phyloP scores from a whole-genome alignment of 2,888 invertebrate species.

The Athrips mouffetella region DNA sequence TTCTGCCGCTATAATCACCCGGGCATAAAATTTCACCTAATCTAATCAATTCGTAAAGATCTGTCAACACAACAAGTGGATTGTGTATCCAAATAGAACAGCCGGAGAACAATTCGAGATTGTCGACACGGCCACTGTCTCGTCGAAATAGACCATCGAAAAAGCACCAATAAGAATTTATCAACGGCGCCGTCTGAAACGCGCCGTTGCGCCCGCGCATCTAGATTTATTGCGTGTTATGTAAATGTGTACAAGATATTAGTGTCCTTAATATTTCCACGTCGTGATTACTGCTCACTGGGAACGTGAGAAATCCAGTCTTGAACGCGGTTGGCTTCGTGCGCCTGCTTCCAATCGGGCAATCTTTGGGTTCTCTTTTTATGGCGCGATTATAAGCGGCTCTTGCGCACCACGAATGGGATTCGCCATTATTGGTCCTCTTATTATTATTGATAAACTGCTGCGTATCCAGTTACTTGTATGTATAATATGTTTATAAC shows the following conservation, averaged over 20 bases:
- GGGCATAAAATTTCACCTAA: not conserved
- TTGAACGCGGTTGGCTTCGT: constrained; percentile 37
- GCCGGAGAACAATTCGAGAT: constrained; percentile 25
- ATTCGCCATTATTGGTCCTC: constrained; percentile 20
- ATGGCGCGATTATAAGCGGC: constrained; percentile 40
- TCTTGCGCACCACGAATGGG: constrained; percentile 30
- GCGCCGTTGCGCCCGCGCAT: constrained; percentile 44
- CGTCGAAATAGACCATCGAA: constrained; percentile 56
- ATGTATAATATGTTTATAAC: no score
- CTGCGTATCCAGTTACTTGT: not conserved
- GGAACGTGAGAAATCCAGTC: constrained; percentile 55
- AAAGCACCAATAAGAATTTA: constrained; percentile 62
- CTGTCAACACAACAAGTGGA: not conserved
- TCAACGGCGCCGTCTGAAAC: constrained; percentile 60
- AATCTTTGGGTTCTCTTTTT: constrained; percentile 55
- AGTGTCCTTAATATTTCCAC: constrained; percentile 73
- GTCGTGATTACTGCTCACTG: constrained; percentile 64
- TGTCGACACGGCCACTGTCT: constrained; percentile 32
- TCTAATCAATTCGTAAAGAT: not conserved
- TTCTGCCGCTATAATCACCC: not conserved
- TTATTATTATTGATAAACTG: constrained; percentile 12
- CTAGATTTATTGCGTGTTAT: constrained; percentile 71
- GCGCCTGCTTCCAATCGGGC: constrained; percentile 45
- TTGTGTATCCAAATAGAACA: constrained; percentile 22
- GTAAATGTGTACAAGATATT: constrained; percentile 74